Evolutionary conservation across 1,140 invertebrate species (phyloP).

Genomic region (Papilio aristodemus): DNA sequence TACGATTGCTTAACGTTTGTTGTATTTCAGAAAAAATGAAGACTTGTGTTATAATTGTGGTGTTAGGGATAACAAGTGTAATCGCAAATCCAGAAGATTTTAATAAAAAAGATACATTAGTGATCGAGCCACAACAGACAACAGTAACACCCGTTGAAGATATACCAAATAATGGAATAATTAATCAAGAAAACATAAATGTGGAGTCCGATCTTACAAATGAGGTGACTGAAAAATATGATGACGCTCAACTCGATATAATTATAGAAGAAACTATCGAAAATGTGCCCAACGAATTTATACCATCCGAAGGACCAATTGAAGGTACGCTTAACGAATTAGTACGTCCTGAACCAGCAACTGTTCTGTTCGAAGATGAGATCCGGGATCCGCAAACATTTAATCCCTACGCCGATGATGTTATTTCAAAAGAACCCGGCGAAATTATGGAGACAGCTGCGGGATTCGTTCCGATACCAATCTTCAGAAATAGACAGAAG

Average conservation of each 20-base stretch:
- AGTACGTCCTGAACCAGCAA: constrained; percentile 21
- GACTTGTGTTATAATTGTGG: constrained; percentile 45
- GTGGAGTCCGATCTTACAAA: constrained; percentile 11
- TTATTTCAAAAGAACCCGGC: constrained; percentile 49
- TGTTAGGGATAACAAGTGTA: constrained; percentile 45
- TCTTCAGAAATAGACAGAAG: constrained; percentile 54
- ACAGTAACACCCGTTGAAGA: constrained; percentile 35
- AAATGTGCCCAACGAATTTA: constrained; percentile 29
- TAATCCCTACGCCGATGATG: constrained; percentile 39
- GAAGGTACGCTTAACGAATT: constrained; percentile 33
- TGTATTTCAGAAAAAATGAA: constrained; percentile 68
- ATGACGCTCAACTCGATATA: constrained; percentile 37
- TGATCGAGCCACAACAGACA: constrained; percentile 38
- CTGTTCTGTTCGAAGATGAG: constrained; percentile 23
- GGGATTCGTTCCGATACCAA: constrained; percentile 59
- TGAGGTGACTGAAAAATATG: constrained; percentile 36
- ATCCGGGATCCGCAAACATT: constrained; percentile 33
- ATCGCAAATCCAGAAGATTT: constrained; percentile 41
- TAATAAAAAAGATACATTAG: constrained; percentile 35
- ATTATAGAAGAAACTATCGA: constrained; percentile 42
- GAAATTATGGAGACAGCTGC: constrained; percentile 72
- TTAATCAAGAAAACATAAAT: constrained; percentile 33
- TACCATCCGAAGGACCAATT: constrained; percentile 20
- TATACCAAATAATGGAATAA: constrained; percentile 32
- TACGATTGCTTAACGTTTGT: constrained; percentile 34